Base-by-base conservation (phyloP, 2,113 vertebrate genomes). In the Acrocephalus kingi region DNA sequence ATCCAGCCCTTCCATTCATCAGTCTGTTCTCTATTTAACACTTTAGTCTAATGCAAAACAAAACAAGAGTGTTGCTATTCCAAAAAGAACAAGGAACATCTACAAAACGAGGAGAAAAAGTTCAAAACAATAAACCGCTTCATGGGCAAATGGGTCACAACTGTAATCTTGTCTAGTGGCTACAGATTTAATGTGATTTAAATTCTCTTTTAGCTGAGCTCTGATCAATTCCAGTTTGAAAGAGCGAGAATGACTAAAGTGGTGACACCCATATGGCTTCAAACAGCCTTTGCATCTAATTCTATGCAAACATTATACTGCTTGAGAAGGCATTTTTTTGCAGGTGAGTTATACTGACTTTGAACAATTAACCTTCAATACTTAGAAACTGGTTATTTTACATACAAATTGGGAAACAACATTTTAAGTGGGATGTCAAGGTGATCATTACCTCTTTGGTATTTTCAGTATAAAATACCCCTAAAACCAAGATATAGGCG, bases 1-100 rank as follows among this genome's bases (percentile, higher is more conserved):
- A 99, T 99, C 99, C 99, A 99, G 80, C 99, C 99, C 95, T 99
- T 99, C 99, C 99, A 99, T 94, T 99, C 99, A 89, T 99, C 99
- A 4, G 99, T 99, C 94, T 99, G 99, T 79, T 99, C 99, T 96
- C 99, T 98, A 98, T 99, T 99, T 93, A 99, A 97, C 63, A 99
- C 97, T 97, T 99, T 99, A 74, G 98, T 98, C 99, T 99, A 97
- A 97, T 68, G 93, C 56, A 97, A 97, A 97, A 89, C 81, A 96
- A 97, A 88, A 87, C 58, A 87, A 95, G 71, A 97, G 59, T 55
- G 78, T 96, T 90, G 94, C 84, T 95, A 96, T 95, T 95, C 92
- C 94, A 93, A 80, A 84, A 94, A 96, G 88, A 92, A 96, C 76
- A 96, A 96, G 5, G 45, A 85, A 82, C 33, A 79, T 85, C 52